These are phyloP conservation scores for Pandemis corylana DNA, from an alignment of 2,888 invertebrate genomes.

Conservation along the genomic window DNA sequence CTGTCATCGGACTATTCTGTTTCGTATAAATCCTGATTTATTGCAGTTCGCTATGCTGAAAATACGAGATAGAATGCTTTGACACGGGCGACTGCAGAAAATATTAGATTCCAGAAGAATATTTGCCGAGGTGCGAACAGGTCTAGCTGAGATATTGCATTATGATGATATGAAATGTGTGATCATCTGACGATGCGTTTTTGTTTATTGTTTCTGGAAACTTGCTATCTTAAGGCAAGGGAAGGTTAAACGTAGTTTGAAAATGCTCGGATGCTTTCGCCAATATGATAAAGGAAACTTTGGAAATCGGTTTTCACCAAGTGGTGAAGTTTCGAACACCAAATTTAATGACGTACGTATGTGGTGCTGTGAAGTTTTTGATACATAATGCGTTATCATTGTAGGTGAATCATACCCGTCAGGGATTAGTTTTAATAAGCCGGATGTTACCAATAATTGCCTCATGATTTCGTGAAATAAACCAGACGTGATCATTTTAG, in stretches of 20 bases:
- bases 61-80: conserved; percentile 15
- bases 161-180: neutral
- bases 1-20: conserved; percentile 34
- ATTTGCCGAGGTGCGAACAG: neutral
- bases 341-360: no score
- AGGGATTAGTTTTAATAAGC: neutral
- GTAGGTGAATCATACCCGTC: neutral
- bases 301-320: no score
- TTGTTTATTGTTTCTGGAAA: no score
- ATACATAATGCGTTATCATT: neutral
- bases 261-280: neutral
- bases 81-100: conserved; percentile 8
- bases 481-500: neutral
- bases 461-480: neutral
- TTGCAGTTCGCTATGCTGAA: conserved; percentile 15
- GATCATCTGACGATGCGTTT: neutral
- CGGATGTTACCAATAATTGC: neutral
- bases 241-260: neutral
- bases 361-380: no score
- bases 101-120: conserved; percentile 6
- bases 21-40: conserved; percentile 34
- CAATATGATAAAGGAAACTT: no score
- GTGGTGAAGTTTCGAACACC: no score
- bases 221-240: neutral
- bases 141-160: neutral